These are phyloP conservation scores for Bombus huntii DNA, from an alignment of 1,140 invertebrate species.

Conservation along the genomic window DNA sequence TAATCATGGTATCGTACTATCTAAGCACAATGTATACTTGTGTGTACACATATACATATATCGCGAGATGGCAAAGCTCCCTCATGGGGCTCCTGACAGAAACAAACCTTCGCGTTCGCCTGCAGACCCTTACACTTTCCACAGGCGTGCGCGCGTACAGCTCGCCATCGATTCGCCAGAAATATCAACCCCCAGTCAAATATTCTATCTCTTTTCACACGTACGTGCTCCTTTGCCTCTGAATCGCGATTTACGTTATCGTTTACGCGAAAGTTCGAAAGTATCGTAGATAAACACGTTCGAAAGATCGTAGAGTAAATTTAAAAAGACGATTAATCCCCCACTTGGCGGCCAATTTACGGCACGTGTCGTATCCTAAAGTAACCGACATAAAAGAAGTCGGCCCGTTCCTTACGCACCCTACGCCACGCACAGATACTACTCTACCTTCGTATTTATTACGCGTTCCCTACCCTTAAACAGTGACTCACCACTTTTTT, in stretches of 20 bases:
- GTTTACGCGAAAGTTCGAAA: background rate
- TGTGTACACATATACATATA: background rate
- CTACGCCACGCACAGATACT: background rate
- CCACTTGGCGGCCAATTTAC: background rate
- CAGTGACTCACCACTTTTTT: background rate
- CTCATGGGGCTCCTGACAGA: constrained; percentile 30
- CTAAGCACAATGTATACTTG: no score
- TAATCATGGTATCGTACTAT: background rate
- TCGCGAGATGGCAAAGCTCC: constrained; percentile 58
- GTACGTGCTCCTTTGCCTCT: no score
- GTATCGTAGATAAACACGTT: background rate
- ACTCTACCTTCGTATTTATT: background rate
- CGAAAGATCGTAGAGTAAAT: background rate
- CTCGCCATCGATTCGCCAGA: background rate
- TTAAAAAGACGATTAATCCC: background rate
- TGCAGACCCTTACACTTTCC: no score
- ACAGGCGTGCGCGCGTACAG: no score
- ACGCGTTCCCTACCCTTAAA: background rate
- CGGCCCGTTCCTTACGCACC: background rate
- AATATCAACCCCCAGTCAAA: background rate
- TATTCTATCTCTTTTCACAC: background rate
- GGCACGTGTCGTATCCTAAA: background rate
- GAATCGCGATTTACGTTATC: constrained; percentile 9
- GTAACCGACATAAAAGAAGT: background rate
- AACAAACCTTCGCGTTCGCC: constrained; percentile 41